Conservation (phyloP, 2,888 invertebrate species). For the Linyphia triangularis region DNA sequence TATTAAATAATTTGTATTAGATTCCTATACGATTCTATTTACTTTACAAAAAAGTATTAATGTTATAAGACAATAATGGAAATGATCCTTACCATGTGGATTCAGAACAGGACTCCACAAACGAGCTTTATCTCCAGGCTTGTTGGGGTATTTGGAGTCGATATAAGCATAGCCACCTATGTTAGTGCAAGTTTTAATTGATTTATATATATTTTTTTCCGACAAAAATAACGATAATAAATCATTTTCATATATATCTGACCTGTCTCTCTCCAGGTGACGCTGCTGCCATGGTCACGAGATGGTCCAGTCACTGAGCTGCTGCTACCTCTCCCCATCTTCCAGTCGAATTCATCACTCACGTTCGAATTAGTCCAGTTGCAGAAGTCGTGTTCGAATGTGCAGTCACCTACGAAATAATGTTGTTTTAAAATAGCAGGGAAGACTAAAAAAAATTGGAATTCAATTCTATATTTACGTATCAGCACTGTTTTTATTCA, state of each 20-base stretch:
- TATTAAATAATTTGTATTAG: too few species aligned
- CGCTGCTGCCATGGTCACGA: constrained; percentile 78
- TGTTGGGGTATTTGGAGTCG: constrained; percentile 82
- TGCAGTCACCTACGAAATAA: constrained; percentile 74
- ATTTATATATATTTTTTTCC: too few species aligned
- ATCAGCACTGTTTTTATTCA: too few species aligned
- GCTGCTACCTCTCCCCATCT: constrained; percentile 77
- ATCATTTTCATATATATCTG: neutral
- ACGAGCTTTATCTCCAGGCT: constrained; percentile 82
- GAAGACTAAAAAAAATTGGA: neutral
- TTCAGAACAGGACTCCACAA: constrained; percentile 81
- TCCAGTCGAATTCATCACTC: constrained; percentile 79
- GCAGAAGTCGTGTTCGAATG: constrained; percentile 76
- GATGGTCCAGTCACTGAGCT: constrained; percentile 78
- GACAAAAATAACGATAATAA: neutral
- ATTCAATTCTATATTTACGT: too few species aligned
- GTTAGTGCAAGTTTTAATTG: neutral
- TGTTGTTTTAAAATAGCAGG: neutral
- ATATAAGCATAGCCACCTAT: constrained; percentile 83
- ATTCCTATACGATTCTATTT: too few species aligned
- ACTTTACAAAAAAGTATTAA: too few species aligned
- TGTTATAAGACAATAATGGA: too few species aligned
- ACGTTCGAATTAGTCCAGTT: constrained; percentile 75
- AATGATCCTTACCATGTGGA: constrained; percentile 58
- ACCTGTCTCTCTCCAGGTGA: constrained; percentile 73